Conservation (phyloP, 2,797 vertebrate genomes). For the Phataginus tetradactyla region DNA sequence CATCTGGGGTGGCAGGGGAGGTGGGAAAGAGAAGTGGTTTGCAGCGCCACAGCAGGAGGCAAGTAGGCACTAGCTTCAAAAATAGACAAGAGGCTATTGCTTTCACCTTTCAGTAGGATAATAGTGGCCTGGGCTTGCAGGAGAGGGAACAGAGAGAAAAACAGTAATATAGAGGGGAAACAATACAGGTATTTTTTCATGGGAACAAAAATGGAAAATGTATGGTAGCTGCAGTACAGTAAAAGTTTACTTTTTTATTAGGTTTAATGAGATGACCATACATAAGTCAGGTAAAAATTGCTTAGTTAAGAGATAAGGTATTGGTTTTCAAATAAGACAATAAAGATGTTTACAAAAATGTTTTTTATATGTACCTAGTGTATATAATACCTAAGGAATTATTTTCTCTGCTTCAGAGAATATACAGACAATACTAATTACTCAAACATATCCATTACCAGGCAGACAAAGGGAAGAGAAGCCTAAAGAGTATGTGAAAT, state of each 20-base stretch:
- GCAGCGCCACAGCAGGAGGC: not conserved
- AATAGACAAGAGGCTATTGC: not conserved
- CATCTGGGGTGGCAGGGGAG: not conserved
- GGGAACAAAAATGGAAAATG: not conserved
- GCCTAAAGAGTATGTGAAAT: not conserved
- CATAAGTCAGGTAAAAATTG: not conserved
- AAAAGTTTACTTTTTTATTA: slow-evolving; percentile 34
- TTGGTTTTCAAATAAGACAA: slow-evolving; percentile 18
- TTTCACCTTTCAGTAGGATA: not conserved
- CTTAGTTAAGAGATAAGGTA: not conserved
- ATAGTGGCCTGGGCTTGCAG: not conserved
- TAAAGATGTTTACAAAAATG: not conserved
- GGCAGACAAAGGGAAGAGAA: not conserved
- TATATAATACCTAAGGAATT: not conserved
- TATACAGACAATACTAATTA: not conserved
- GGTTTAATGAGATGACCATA: not conserved
- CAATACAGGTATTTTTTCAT: not conserved
- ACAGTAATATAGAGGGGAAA: not conserved
- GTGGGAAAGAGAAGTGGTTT: not conserved
- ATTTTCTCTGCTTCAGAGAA: not conserved
- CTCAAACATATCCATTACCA: not conserved
- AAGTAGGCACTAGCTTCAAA: not conserved
- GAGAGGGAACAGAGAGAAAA: not conserved
- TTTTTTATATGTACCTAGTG: not conserved
- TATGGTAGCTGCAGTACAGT: not conserved